Evolutionary conservation across 2,888 invertebrate species (phyloP), one percentile per base, ranked within the genome.

Genomic region (Eupsilia transversa): DNA sequence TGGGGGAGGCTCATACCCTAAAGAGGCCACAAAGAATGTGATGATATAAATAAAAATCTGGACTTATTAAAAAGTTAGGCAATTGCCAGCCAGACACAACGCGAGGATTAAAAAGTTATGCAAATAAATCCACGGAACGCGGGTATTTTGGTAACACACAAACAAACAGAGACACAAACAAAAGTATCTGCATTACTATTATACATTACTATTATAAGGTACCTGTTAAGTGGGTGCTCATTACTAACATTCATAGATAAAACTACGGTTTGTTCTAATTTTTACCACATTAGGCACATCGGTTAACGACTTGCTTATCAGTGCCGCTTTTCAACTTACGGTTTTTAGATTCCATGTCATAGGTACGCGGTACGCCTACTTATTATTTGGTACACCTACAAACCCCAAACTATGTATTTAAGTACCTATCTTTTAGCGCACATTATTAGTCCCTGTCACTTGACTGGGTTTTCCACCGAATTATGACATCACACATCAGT

Each of bases 231-330:
- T 35, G 17, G 20, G 59, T 63, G 12, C 41, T 56, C 59, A 75
- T 82, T 72, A 71, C 23, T n/a, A 7, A 65, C 70, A 68, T 72
- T 76, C 77, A 43, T 82, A 68, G 46, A 72, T 69, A 84, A 71
- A 65, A 65, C 3, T 35, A 67, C 52, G n/a, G 63, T 67, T 49
- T 56, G 57, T n/a, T 41, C 35, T 14, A 64, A 56, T 71, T 61
- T 64, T 70, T 73, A 65, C 73, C 54, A 59, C 59, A 69, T 82
- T 85, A 71, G 52, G 14, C 20, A 7, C 35, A 52, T 10, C 23
- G 0, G 41, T 60, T 75, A 72, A 72, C 61, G 65, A 59, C 43
- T 59, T 61, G 2, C 33, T n/a, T 71, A 80, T 60, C 59, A 33
- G 60, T 38, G 41, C 46, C 52, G 12, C 17, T 65, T 41, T 20